Base-by-base conservation (phyloP, 2,888 invertebrate genomes). In the Leucophenga maculata region DNA sequence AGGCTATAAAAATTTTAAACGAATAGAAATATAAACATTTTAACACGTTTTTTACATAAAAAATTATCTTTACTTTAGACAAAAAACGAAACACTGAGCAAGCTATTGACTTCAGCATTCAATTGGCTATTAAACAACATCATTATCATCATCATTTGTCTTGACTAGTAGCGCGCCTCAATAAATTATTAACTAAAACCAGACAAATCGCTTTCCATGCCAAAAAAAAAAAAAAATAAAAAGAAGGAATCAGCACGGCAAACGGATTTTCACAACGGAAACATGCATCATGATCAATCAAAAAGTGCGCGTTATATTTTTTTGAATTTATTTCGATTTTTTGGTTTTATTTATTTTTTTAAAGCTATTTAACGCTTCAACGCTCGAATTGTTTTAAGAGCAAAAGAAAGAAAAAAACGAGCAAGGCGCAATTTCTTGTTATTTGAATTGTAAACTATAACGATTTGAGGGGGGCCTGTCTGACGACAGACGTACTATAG, bases 181-280 rank as follows among this genome's bases (percentile, higher is more conserved):
- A 75, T 80, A 83, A 84, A 84, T 83, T 84, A 83, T 85, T 80
- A 76, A 81, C 78, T 75, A 76, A 85, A 84, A 79, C 78, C 82
- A 84, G 86, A 85, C 86, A 85, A 86, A 86, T 86, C 84, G 86
- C 86, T 86, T 86, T 86, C 86, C 85, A 86, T 86, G 86, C 13
- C 32, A 62, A 69, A 60, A 44, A 14, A 26, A 11, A 13, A 62
- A 59, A 52, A 16, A 46, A 55, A 64, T 32, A 48, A 65, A 46
- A 55, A 57, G 11, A 65, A 65, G 1, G 9, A 48, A 18, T 18
- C 26, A 69, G 20, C 46, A 26, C 13, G 26, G 13, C 20, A 50
- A 65, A 20, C 46, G 32, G 52, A 69, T 44, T 44, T 46, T 54
- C 22, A 62, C 67, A 62, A 67, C 52, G 55, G 62, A 44, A 64